Base-by-base conservation (phyloP, 2,113 vertebrate species). In the Pseudopodoces humilis region DNA sequence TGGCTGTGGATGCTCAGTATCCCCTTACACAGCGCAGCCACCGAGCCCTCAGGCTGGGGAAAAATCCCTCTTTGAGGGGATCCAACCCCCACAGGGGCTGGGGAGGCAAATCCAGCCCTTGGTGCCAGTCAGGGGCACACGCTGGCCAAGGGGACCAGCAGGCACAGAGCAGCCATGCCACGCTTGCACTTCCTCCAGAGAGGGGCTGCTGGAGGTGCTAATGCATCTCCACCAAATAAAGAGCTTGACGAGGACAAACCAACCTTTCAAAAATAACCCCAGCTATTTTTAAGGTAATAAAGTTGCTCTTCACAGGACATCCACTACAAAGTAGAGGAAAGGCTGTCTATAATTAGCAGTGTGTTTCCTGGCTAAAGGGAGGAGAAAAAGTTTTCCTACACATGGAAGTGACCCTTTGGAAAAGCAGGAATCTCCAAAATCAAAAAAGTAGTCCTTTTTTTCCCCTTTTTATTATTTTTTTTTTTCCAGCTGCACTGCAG, bases 261-360 rank as follows among this genome's bases (percentile, higher is more conserved):
- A 59, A 35, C 2, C 10, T 39, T 79, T 80, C 93, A 97, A 97
- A 98, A 98, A 98, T 97, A 98, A 87, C 85, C 71, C 39, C 18
- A 23, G 74, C 83, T 95, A 92, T 95, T 94, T 92, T 92, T 55
- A 62, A 76, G 68, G 83, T 50, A 65, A 39, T 64, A 16, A 80
- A 90, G 23, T 60, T 96, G 55, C 33, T 89, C 81, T 86, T 68
- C 50, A 39, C 39, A 90, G 87, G 23, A 75, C 59, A 58, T 88
- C 55, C 35, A 85, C 75, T 25, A 33, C 53, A 37, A 35, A 86
- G 81, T 9, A 10, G 15, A 82, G 30, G 71, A 95, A 94, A 96
- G 90, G 87, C 79, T 91, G 69, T 68, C 94, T 97, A 83, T 87
- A 97, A 97, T 95, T 96, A 97, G 95, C 77, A 63, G 11, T 15